Evolutionary conservation across 1,140 invertebrate species (phyloP).

Genomic region (Nymphalis io): DNA sequence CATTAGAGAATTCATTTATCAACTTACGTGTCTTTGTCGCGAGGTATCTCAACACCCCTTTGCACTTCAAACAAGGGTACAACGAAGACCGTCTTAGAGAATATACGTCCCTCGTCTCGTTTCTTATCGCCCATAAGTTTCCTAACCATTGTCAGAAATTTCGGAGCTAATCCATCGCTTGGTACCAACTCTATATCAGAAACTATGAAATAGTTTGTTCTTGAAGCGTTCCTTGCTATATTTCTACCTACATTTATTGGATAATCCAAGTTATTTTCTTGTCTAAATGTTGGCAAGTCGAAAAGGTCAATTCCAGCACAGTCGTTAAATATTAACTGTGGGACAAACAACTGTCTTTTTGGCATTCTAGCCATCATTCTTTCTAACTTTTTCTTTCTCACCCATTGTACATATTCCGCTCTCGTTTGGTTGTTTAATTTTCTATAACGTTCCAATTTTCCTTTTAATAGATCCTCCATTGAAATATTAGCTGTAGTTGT

Average conservation of each 20-base stretch:
- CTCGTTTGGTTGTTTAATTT: constrained; percentile 62
- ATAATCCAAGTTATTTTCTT: constrained; percentile 82
- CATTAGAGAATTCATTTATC: constrained; percentile 44
- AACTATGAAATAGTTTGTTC: constrained; percentile 86
- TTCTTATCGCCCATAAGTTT: constrained; percentile 73
- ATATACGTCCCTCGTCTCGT: constrained; percentile 65
- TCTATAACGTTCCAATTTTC: constrained; percentile 61
- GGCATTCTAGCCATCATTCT: constrained; percentile 59
- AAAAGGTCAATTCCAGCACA: constrained; percentile 65
- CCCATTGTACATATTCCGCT: constrained; percentile 63
- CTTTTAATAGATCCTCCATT: constrained; percentile 48
- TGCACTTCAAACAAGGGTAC: constrained; percentile 89
- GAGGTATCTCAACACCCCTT: constrained; percentile 81
- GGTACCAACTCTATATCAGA: constrained; percentile 89
- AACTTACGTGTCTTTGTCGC: constrained; percentile 81
- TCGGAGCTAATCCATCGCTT: constrained; percentile 83
- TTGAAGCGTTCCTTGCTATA: constrained; percentile 83
- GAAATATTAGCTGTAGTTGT: constrained; percentile 52
- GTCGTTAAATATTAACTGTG: constrained; percentile 62
- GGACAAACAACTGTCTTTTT: constrained; percentile 31
- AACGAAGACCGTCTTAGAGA: constrained; percentile 83
- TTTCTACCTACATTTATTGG: constrained; percentile 90
- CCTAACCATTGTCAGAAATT: constrained; percentile 83
- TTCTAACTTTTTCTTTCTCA: constrained; percentile 64
- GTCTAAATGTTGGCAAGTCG: constrained; percentile 78